phyloP scores from a whole-genome alignment of 1,140 invertebrate species.

The Acyrthosiphon pisum region DNA sequence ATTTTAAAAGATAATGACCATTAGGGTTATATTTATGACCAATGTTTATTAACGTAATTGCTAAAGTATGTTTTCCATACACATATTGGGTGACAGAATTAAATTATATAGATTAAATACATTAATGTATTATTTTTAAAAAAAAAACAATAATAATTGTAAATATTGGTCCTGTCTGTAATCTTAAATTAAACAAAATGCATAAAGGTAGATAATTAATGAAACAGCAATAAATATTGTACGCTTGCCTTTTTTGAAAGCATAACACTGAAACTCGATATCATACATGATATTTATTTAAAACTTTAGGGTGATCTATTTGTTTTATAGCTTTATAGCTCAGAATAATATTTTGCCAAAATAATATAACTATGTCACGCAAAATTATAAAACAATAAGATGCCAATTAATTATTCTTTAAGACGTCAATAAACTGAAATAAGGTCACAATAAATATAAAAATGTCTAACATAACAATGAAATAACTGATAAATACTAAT shows the following conservation, averaged over 20 bases:
- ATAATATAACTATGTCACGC: not conserved
- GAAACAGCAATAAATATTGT: not conserved
- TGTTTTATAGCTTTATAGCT: not conserved
- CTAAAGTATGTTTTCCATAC: not conserved
- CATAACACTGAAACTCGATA: not conserved
- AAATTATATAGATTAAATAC: not conserved
- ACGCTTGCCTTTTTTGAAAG: not conserved
- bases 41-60: slow-evolving; percentile 27
- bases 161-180: not conserved
- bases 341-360: not conserved
- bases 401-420: not conserved
- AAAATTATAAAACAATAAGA: not conserved
- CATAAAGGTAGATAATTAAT: not conserved
- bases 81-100: not conserved
- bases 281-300: not conserved
- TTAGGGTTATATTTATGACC: not conserved
- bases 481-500: not conserved
- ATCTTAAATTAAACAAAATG: not conserved
- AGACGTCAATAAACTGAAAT: not conserved
- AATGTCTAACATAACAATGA: not conserved
- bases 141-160: not conserved
- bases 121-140: not conserved
- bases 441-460: not conserved
- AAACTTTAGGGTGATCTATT: not conserved
- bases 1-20: not conserved